Evolutionary conservation across 2,888 invertebrate species (phyloP).

Genomic region (Helicoverpa assulta): DNA sequence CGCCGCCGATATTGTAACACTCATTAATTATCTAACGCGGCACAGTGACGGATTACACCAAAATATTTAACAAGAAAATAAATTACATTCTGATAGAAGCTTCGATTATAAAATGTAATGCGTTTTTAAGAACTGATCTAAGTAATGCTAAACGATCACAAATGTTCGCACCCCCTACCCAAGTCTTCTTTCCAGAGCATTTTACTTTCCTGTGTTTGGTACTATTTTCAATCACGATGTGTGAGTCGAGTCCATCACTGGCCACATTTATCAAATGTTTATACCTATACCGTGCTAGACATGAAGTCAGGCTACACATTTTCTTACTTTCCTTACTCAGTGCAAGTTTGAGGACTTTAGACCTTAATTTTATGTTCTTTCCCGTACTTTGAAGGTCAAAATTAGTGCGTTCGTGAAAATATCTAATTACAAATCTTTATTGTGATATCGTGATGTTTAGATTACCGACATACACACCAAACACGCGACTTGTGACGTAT

Average conservation of each 20-base stretch:
- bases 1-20: conserved; percentile 63
- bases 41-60: conserved; percentile 51
- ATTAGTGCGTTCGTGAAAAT: not conserved
- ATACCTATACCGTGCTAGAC: conserved; percentile 28
- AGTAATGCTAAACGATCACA: not conserved
- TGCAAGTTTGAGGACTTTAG: conserved; percentile 40
- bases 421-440: not conserved
- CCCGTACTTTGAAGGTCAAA: conserved; percentile 7
- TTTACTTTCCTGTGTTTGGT: not conserved
- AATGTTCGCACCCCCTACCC: not conserved
- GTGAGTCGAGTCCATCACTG: conserved; percentile 33
- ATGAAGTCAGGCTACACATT: conserved; percentile 26
- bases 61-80: conserved; percentile 10
- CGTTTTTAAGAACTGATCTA: not conserved
- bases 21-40: conserved; percentile 64
- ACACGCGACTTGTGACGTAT: not conserved
- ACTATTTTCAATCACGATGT: not conserved
- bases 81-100: not conserved
- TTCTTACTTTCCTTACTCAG: conserved; percentile 26
- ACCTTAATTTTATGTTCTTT: conserved; percentile 25
- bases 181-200: not conserved
- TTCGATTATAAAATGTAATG: not conserved
- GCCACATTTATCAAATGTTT: conserved; percentile 31
- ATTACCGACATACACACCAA: not conserved
- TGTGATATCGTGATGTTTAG: not conserved